A percentile compares a stretch with the other conserved stretches of the same genome.
Evolutionary conservation across 2,113 vertebrate genomes (phyloP).

Genomic region (Centropristis striata): DNA sequence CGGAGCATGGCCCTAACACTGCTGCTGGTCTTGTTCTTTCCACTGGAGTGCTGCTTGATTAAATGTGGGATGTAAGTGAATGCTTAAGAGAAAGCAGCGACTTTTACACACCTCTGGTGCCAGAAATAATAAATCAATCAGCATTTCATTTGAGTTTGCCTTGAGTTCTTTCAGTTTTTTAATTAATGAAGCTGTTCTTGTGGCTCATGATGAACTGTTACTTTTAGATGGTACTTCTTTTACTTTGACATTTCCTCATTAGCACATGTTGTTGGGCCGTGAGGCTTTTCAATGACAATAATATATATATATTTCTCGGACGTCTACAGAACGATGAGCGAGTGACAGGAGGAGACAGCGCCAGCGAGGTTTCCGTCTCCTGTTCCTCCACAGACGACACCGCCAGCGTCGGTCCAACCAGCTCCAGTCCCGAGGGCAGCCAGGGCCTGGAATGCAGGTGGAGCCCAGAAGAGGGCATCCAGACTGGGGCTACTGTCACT

Average conservation of each 20-base stretch:
- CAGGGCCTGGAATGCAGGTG: constrained; percentile 74
- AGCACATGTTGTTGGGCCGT: neutral
- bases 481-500: neutral
- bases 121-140: constrained; percentile 29
- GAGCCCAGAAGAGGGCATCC: constrained; percentile 71
- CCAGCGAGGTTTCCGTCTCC: constrained; percentile 87
- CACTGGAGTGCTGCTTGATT: neutral
- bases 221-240: neutral
- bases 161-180: neutral
- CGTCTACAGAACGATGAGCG: constrained; percentile 75
- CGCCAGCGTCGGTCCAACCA: constrained; percentile 89
- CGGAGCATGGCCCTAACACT: neutral
- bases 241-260: neutral
- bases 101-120: constrained; percentile 50
- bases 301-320: neutral
- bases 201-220: constrained; percentile 9
- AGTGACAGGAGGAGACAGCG: constrained; percentile 83
- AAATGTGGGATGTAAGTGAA: constrained; percentile 9
- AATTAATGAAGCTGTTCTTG: neutral
- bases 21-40: neutral
- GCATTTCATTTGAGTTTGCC: neutral
- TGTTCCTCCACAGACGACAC: constrained; percentile 94
- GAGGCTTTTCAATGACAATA: neutral
- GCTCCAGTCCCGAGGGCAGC: constrained; percentile 87
- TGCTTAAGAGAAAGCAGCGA: neutral